Evolutionary conservation across 2,888 invertebrate species (phyloP).

Genomic region (Spodoptera picta): DNA sequence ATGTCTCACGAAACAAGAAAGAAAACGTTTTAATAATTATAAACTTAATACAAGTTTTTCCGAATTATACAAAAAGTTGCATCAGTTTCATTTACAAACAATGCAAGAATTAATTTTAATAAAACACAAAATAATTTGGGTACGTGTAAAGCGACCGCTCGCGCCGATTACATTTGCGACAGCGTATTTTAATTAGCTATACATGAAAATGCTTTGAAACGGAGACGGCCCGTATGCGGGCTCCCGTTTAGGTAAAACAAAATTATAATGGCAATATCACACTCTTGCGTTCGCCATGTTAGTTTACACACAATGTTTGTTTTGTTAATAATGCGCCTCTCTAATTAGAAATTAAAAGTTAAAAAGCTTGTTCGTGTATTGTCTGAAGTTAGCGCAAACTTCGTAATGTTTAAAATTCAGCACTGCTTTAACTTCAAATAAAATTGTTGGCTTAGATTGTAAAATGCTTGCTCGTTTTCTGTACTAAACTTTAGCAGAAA

Average conservation of each 20-base stretch:
- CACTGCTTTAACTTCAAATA: slow-evolving; percentile 12
- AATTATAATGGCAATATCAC: slow-evolving; percentile 80
- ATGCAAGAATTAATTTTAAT: slow-evolving; percentile 74
- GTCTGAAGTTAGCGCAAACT: slow-evolving; percentile 41
- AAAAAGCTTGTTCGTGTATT: slow-evolving; percentile 68
- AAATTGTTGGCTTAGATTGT: slow-evolving; percentile 23
- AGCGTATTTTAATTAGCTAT: slow-evolving; percentile 88
- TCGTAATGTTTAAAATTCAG: slow-evolving; percentile 30
- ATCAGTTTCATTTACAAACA: slow-evolving; percentile 11
- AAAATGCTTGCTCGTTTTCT: slow-evolving; percentile 7
- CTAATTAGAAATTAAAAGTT: slow-evolving; percentile 74
- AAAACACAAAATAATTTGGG: slow-evolving; percentile 73
- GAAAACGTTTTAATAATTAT: too few species aligned
- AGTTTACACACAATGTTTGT: slow-evolving; percentile 67
- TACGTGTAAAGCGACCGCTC: slow-evolving; percentile 69
- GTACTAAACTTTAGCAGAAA: slow-evolving; percentile 26
- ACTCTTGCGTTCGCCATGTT: slow-evolving; percentile 69
- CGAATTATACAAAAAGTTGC: neutral
- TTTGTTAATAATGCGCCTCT: slow-evolving; percentile 60
- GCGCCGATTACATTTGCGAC: slow-evolving; percentile 74
- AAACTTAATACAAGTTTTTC: neutral
- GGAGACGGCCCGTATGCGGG: slow-evolving; percentile 67
- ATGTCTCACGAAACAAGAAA: too few species aligned
- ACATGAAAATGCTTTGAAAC: slow-evolving; percentile 87
- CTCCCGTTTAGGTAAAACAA: slow-evolving; percentile 60